phyloP scores from a whole-genome alignment of 30 jellyfish, hydroid and myxozoan genomes.

The Aurelia sp. region DNA sequence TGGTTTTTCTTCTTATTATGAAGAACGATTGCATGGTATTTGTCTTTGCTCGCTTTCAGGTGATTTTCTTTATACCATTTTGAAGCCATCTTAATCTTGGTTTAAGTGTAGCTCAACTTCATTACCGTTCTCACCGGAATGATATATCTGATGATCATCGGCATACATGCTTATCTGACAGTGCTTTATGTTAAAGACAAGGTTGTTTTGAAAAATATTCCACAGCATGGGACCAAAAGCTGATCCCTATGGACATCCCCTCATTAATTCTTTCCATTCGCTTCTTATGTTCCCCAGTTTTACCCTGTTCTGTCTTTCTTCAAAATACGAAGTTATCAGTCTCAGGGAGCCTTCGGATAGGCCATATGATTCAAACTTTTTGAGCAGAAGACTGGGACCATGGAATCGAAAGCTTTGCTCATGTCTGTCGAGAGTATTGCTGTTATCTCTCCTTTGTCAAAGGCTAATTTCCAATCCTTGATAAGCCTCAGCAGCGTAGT shows the following conservation, averaged over 20 bases:
- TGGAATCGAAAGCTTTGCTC: too few species aligned
- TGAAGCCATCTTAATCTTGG: too few species aligned
- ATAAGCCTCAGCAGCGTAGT: too few species aligned
- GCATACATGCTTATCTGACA: background rate
- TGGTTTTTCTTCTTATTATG: slow-evolving; percentile 11
- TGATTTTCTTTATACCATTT: background rate
- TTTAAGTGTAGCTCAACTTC: too few species aligned
- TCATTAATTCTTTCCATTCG: slow-evolving; percentile 60
- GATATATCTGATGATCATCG: too few species aligned
- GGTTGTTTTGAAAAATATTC: slow-evolving; percentile 51
- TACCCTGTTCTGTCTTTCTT: slow-evolving; percentile 43
- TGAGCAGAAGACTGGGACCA: too few species aligned
- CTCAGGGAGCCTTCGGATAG: slow-evolving; percentile 42
- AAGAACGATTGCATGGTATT: slow-evolving; percentile 41
- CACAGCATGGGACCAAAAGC: slow-evolving; percentile 59
- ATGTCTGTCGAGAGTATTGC: too few species aligned
- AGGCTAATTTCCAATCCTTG: too few species aligned
- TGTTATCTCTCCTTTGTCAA: too few species aligned
- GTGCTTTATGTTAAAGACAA: slow-evolving; percentile 29
- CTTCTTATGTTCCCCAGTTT: slow-evolving; percentile 46
- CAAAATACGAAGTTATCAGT: slow-evolving; percentile 36
- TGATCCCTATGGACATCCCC: slow-evolving; percentile 70
- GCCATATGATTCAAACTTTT: slow-evolving; percentile 30
- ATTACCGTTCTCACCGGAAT: too few species aligned
- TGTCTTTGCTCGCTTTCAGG: slow-evolving; percentile 18